A percentile compares a stretch with the other conserved stretches of the same genome.
phyloP scores from a whole-genome alignment of 2,888 invertebrate species.

The Macrophya alboannulata region DNA sequence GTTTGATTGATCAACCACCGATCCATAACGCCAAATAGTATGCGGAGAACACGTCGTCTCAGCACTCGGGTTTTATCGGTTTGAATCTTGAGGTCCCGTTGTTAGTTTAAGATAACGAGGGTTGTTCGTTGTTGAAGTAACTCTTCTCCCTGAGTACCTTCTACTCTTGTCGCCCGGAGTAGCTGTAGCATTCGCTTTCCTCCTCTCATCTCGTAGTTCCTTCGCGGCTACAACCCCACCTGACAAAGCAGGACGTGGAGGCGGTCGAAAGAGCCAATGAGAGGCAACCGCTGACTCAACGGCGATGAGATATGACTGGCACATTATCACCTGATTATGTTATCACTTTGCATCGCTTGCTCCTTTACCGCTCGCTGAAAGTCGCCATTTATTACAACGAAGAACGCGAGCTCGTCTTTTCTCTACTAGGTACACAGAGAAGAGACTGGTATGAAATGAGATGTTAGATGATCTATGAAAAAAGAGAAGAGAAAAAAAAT shows the following conservation, averaged over 20 bases:
- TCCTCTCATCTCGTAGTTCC: neutral
- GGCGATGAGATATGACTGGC: constrained; percentile 73
- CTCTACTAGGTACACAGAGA: neutral
- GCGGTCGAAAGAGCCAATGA: constrained; percentile 48
- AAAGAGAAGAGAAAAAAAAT: neutral
- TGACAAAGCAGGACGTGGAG: neutral
- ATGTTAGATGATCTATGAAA: neutral
- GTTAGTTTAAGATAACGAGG: constrained; percentile 21
- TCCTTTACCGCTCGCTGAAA: constrained; percentile 69
- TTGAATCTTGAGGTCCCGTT: neutral
- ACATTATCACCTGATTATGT: constrained; percentile 78
- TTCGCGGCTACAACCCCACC: neutral
- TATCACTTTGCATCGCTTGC: constrained; percentile 77
- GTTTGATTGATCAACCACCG: neutral
- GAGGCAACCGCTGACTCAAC: constrained; percentile 49
- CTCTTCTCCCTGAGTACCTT: constrained; percentile 6
- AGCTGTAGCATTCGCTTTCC: neutral
- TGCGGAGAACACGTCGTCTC: constrained; percentile 39
- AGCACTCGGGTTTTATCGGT: neutral
- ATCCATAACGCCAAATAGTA: neutral
- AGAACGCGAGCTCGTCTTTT: constrained; percentile 8
- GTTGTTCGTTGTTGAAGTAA: constrained; percentile 7
- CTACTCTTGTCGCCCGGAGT: constrained; percentile 26
- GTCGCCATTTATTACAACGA: constrained; percentile 72
- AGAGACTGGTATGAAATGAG: neutral